A percentile compares a stretch with the other conserved stretches of the same genome.
These are phyloP conservation scores for Aporophyla nigra DNA, from an alignment of 2,888 invertebrate genomes.

Conservation along the genomic window DNA sequence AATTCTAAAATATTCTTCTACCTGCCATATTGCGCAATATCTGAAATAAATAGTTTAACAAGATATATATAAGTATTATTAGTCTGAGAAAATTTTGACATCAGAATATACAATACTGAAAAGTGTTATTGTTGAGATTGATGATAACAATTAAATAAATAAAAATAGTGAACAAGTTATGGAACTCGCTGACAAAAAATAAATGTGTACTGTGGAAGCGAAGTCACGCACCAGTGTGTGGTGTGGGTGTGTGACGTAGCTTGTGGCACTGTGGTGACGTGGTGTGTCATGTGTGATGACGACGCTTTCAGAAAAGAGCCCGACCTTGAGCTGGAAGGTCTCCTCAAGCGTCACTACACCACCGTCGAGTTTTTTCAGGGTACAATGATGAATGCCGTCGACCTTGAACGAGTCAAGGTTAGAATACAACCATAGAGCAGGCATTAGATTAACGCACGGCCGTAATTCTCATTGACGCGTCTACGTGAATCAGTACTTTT, in stretches of 20 bases:
- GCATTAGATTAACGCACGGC: constrained; percentile 90
- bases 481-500: constrained; percentile 83
- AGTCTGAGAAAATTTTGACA: constrained; percentile 26
- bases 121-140: neutral
- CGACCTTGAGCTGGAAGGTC: constrained; percentile 99
- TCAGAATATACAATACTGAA: constrained; percentile 26
- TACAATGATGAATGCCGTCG: constrained; percentile 99
- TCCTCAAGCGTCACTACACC: constrained; percentile 99
- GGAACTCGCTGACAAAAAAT: constrained; percentile 31
- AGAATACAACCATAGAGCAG: constrained; percentile 90
- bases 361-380: constrained; percentile 99
- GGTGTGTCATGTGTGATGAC: constrained; percentile 84
- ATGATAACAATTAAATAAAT: constrained; percentile 36
- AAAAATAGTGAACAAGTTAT: constrained; percentile 39
- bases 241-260: constrained; percentile 41
- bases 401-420: constrained; percentile 99
- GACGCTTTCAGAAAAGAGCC: constrained; percentile 98
- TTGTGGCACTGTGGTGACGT: constrained; percentile 61
- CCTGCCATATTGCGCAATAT: neutral
- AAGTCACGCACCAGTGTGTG: constrained; percentile 27
- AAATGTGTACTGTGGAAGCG: constrained; percentile 34
- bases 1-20: constrained; percentile 20
- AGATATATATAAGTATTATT: constrained; percentile 19
- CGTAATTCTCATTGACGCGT: constrained; percentile 89
- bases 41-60: constrained; percentile 10